A percentile compares a stretch with the other conserved stretches of the same genome.
These are phyloP conservation scores for Platypus cylindrus DNA, from an alignment of 2,888 invertebrate genomes.

Conservation along the genomic window DNA sequence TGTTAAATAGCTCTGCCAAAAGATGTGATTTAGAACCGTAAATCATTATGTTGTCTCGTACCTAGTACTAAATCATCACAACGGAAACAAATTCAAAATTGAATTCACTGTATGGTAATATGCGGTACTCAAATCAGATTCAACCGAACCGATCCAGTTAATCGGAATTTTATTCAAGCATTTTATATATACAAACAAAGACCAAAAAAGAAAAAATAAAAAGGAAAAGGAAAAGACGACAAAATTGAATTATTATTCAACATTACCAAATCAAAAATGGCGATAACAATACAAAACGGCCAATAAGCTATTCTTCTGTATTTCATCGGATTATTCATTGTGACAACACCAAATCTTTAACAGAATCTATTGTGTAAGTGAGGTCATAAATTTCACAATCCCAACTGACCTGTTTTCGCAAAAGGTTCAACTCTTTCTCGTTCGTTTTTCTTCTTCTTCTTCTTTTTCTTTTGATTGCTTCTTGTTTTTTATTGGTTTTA, in stretches of 20 bases:
- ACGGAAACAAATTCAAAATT: no score
- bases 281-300: conserved; percentile 9
- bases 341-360: conserved; percentile 8
- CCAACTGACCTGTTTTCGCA: conserved; percentile 11
- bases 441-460: no score
- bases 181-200: neutral
- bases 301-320: conserved; percentile 7
- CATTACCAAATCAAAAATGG: neutral
- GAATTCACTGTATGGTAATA: no score
- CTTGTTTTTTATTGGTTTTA: no score
- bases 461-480: no score
- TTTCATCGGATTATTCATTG: conserved; percentile 9
- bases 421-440: conserved; percentile 6
- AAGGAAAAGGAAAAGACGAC: neutral
- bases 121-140: no score
- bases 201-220: neutral
- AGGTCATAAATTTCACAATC: conserved; percentile 12
- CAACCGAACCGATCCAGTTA: no score
- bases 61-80: no score
- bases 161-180: no score
- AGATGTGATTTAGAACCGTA: no score
- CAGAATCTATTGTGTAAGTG: conserved; percentile 12
- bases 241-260: neutral
- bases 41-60: no score
- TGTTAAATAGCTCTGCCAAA: no score